Percentiles rank a stretch among this genome's conserved stretches.
phyloP scores from a whole-genome alignment of 2,113 vertebrate species.

The Heterocephalus glaber region DNA sequence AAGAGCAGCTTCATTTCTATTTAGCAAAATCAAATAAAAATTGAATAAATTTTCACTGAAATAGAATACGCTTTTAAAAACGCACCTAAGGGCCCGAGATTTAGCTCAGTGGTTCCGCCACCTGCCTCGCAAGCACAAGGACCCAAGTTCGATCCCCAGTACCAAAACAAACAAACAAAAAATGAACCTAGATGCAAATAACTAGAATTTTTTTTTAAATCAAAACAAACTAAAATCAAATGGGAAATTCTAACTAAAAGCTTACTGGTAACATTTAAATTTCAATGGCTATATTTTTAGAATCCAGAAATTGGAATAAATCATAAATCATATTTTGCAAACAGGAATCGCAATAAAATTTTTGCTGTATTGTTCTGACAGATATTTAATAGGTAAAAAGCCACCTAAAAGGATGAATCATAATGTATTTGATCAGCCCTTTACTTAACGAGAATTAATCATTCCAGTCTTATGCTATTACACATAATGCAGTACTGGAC shows the following conservation, averaged over 20 bases:
- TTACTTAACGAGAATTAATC: constrained; percentile 28
- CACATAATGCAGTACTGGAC: neutral
- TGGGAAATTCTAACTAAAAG: constrained; percentile 67
- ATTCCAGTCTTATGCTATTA: neutral
- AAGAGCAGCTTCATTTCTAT: neutral
- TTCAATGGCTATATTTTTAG: constrained; percentile 66
- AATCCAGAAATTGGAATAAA: constrained; percentile 27
- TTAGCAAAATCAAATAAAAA: constrained; percentile 48
- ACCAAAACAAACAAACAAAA: too few species aligned
- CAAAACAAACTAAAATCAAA: constrained; percentile 69
- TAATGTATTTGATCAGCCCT: neutral
- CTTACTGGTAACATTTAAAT: constrained; percentile 73
- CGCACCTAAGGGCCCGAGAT: too few species aligned
- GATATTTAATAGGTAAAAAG: neutral
- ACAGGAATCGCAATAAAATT: constrained; percentile 19
- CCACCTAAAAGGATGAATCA: constrained; percentile 14
- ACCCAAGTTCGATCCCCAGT: too few species aligned
- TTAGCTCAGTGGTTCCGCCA: too few species aligned
- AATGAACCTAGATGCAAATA: constrained; percentile 65
- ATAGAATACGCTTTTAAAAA: constrained; percentile 67
- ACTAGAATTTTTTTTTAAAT: constrained; percentile 66
- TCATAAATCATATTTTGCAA: constrained; percentile 38
- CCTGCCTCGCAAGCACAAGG: too few species aligned
- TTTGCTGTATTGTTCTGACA: neutral
- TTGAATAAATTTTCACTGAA: constrained; percentile 57